Evolutionary conservation across 2,888 invertebrate species (phyloP).

Genomic region (Ametastegia equiseti): DNA sequence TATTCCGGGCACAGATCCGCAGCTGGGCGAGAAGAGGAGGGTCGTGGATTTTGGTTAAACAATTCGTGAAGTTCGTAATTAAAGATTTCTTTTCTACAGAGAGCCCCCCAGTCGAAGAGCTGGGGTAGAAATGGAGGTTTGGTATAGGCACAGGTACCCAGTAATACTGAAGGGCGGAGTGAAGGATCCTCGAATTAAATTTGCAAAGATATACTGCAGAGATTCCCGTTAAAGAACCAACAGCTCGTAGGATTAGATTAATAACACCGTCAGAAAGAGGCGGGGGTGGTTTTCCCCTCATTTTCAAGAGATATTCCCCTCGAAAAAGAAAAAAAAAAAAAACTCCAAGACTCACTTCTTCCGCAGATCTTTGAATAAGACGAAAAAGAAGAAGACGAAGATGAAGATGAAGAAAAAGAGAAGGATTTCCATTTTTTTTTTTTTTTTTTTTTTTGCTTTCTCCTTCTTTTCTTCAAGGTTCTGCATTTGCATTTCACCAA

Average conservation of each 20-base stretch:
- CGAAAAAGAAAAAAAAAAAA: not conserved
- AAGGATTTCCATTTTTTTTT: conserved; percentile 28
- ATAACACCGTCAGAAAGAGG: conserved; percentile 30
- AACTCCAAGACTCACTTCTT: not conserved
- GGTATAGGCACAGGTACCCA: conserved; percentile 14
- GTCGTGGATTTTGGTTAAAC: conserved; percentile 35
- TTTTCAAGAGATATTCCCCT: conserved; percentile 4
- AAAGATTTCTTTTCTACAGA: conserved; percentile 32
- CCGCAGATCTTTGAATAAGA: not conserved
- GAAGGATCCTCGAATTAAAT: conserved; percentile 45
- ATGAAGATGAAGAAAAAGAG: too few species aligned
- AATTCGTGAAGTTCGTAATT: conserved; percentile 36
- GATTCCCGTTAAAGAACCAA: conserved; percentile 40
- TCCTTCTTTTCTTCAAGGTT: not conserved
- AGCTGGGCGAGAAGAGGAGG: not conserved
- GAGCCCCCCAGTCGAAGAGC: not conserved
- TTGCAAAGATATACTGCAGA: conserved; percentile 40
- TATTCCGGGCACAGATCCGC: conserved; percentile 20
- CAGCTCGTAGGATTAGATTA: conserved; percentile 45
- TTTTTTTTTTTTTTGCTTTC: conserved; percentile 5
- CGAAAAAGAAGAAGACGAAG: not conserved
- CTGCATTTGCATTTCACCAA: not conserved
- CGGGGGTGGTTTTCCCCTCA: not conserved
- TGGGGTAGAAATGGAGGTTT: conserved; percentile 6
- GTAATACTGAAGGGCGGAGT: conserved; percentile 2